Evolutionary conservation across 2,888 invertebrate species (phyloP), one percentile per base, ranked within the genome.

Genomic region (Chromoteleia sp.): DNA sequence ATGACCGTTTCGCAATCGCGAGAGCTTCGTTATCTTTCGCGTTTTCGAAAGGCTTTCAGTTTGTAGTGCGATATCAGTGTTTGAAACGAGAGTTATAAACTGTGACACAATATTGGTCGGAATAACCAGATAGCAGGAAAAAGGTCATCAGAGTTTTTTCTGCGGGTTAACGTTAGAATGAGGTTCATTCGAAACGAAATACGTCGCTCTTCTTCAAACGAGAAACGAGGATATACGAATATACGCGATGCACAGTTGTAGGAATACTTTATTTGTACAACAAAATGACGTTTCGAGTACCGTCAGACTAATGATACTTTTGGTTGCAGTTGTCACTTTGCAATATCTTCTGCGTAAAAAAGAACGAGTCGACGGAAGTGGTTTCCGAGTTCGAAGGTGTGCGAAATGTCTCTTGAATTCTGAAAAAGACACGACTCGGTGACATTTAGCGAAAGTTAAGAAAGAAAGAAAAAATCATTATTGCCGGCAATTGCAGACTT

Each of bases 401-500:
- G 86, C 86, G 82, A 86, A 87, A 88, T 67, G 58, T 84, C 83
- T 81, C 80, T 83, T 70, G 58, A 85, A 84, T 84, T 82, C 81
- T 76, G 84, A 84, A 83, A 83, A 41, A 67, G 75, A 36, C 80
- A 33, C 74, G 68, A 68, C 81, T 56, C 61, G 54, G 70, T 67
- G 79, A 83, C 71, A 78, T 75, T 81, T 50, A 43, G 48, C 58
- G n/a, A 54, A 14, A 52, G 14, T 30, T 30, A 15, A n/a, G n/a
- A n/a, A n/a, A n/a, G n/a, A n/a, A n/a, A n/a, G n/a, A n/a, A n/a
- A n/a, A n/a, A n/a, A n/a, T 84, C 73, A 74, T 86, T 83, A 84
- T 80, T 6, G 81, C 77, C 58, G 84, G 82, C 81, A 85, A 87
- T 87, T 83, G 83, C 85, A 84, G 85, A 85, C 87, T 88, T 89